Evolutionary conservation across 2,113 vertebrate genomes (phyloP).

Genomic region (Hypocryptadius cinnamomeus): DNA sequence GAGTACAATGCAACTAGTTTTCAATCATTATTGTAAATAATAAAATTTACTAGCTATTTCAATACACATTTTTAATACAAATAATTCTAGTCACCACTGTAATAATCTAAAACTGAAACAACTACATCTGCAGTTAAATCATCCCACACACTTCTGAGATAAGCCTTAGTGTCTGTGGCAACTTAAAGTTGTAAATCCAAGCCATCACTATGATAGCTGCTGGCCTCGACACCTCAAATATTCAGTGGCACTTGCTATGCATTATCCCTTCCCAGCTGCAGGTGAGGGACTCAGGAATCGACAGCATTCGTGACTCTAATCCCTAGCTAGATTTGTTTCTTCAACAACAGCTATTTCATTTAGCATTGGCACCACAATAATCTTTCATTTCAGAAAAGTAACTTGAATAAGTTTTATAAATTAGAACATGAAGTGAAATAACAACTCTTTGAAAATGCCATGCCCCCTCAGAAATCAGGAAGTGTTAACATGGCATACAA

Average conservation of each 20-base stretch:
- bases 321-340: not conserved
- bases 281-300: not conserved
- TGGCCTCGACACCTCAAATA: not conserved
- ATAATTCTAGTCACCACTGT: not conserved
- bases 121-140: not conserved
- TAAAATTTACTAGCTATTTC: not conserved
- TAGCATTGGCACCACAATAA: not conserved
- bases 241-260: not conserved
- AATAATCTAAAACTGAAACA: not conserved
- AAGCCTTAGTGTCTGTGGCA: not conserved
- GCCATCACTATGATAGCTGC: not conserved
- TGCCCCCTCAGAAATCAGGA: not conserved
- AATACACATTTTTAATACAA: not conserved
- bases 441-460: not conserved
- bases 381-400: not conserved
- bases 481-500: not conserved
- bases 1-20: not conserved
- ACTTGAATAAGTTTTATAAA: not conserved
- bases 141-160: not conserved
- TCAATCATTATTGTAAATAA: not conserved
- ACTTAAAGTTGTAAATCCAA: fast-evolving
- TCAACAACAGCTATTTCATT: not conserved
- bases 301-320: not conserved
- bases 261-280: not conserved
- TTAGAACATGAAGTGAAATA: not conserved